phyloP scores from a whole-genome alignment of 1,140 invertebrate species.

The Zaprionus capensis region DNA sequence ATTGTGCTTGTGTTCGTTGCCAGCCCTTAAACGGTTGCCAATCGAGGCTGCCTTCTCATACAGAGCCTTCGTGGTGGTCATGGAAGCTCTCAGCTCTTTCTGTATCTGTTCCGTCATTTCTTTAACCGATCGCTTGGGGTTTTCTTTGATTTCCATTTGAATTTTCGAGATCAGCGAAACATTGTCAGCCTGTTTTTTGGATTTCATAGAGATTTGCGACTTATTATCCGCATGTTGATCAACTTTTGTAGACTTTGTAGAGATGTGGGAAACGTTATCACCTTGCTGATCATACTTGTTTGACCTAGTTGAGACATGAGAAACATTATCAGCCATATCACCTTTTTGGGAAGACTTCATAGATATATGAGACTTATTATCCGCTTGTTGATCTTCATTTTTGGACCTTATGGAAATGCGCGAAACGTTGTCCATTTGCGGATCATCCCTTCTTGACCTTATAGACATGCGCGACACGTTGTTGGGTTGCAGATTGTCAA shows the following conservation, averaged over 20 bases:
- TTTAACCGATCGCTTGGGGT: background rate
- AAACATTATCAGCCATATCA: background rate
- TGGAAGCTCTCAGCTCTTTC: background rate
- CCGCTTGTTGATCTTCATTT: too few species aligned
- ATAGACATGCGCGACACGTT: background rate
- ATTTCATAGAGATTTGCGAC: background rate
- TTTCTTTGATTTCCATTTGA: background rate
- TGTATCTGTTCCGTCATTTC: constrained; percentile 14
- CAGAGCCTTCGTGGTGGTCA: constrained; percentile 25
- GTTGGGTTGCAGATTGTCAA: background rate
- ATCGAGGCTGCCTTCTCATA: constrained; percentile 36
- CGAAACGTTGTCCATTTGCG: constrained; percentile 3
- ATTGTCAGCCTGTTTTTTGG: background rate
- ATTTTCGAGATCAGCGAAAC: background rate
- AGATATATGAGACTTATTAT: too few species aligned
- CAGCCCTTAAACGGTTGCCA: constrained; percentile 52
- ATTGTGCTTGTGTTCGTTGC: constrained; percentile 51
- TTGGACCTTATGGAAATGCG: constrained; percentile 1
- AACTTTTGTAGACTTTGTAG: background rate
- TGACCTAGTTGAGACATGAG: background rate
- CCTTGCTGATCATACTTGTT: background rate
- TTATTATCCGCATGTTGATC: background rate
- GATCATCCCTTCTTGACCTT: background rate
- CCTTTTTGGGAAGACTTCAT: background rate
- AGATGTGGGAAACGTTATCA: background rate